Evolutionary conservation across 2,888 invertebrate genomes (phyloP).

Genomic region (Tubulanus polymorphus): DNA sequence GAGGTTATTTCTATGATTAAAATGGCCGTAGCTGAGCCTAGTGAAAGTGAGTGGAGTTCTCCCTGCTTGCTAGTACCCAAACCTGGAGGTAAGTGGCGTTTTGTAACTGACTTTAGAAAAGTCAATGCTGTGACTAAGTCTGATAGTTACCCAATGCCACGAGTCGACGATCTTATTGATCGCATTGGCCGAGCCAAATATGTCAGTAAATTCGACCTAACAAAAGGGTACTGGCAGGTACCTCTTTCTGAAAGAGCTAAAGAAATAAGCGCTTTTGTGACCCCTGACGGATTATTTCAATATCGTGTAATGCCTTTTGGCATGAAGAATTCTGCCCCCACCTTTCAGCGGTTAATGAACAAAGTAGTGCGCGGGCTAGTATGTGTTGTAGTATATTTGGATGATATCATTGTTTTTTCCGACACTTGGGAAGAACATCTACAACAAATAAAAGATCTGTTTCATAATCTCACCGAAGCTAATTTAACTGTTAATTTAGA

Average conservation of each 20-base stretch:
- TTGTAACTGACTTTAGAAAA: conserved; percentile 25
- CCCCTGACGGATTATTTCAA: conserved; percentile 9
- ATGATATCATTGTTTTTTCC: conserved; percentile 6
- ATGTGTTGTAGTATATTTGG: conserved; percentile 4
- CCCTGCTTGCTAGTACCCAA: conserved; percentile 15
- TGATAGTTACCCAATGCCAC: conserved; percentile 24
- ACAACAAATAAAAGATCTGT: conserved; percentile 6
- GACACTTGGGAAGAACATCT: conserved; percentile 19
- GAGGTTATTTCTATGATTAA: conserved; percentile 24
- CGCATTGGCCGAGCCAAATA: conserved; percentile 22
- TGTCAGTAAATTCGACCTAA: conserved; percentile 24
- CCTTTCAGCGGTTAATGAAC: conserved; percentile 11
- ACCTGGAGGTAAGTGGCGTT: conserved; percentile 7
- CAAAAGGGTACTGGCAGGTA: conserved; percentile 20
- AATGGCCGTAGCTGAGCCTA: conserved; percentile 25
- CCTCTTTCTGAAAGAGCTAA: conserved; percentile 11
- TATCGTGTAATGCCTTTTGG: conserved; percentile 16
- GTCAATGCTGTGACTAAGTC: conserved; percentile 24
- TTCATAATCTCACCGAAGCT: conserved; percentile 1
- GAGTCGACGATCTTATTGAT: conserved; percentile 27
- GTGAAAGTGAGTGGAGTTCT: conserved; percentile 24
- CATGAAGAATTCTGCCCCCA: conserved; percentile 11
- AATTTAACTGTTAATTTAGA: conserved; percentile 19
- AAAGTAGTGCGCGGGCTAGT: background rate
- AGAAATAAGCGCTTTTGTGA: conserved; percentile 14